A percentile compares a stretch with the other conserved stretches of the same genome.
These are phyloP conservation scores for Hyperoplus immaculatus DNA, from an alignment of 2,797 vertebrate species.

Conservation along the genomic window DNA sequence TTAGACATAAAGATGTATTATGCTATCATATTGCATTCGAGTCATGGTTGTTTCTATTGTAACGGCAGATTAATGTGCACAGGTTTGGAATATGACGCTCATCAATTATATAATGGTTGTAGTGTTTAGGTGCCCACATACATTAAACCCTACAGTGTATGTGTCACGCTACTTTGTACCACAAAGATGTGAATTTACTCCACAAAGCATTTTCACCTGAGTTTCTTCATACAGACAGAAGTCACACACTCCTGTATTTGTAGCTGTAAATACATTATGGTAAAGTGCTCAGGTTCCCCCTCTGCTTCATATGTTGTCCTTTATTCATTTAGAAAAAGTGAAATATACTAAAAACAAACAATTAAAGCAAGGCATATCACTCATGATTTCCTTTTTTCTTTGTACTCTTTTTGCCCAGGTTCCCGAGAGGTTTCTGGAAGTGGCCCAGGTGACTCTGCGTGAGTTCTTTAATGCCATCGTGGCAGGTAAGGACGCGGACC, in stretches of 20 bases:
- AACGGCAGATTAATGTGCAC: not conserved
- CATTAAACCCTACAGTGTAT: not conserved
- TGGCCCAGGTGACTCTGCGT: constrained; percentile 98
- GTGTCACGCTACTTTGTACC: not conserved
- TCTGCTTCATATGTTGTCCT: too few species aligned
- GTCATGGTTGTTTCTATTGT: not conserved
- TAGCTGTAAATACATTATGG: not conserved
- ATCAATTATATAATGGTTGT: constrained; percentile 5
- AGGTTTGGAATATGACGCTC: constrained; percentile 1
- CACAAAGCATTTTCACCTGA: too few species aligned
- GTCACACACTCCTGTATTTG: constrained; percentile 6
- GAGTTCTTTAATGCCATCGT: constrained; percentile 99
- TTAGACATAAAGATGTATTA: not conserved
- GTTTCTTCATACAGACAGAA: not conserved
- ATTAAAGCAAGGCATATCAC: not conserved
- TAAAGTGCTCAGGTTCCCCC: too few species aligned
- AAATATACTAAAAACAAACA: too few species aligned
- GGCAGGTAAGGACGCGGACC: constrained; percentile 98
- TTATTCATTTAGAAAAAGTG: too few species aligned
- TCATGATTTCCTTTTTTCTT: constrained; percentile 9
- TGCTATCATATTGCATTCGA: too few species aligned
- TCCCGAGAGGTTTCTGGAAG: constrained; percentile 98
- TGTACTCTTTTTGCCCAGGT: constrained; percentile 88
- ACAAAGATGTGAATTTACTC: not conserved
- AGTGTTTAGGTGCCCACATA: not conserved